Conservation (phyloP, 2,113 vertebrate species). For the Aplodontia rufa region DNA sequence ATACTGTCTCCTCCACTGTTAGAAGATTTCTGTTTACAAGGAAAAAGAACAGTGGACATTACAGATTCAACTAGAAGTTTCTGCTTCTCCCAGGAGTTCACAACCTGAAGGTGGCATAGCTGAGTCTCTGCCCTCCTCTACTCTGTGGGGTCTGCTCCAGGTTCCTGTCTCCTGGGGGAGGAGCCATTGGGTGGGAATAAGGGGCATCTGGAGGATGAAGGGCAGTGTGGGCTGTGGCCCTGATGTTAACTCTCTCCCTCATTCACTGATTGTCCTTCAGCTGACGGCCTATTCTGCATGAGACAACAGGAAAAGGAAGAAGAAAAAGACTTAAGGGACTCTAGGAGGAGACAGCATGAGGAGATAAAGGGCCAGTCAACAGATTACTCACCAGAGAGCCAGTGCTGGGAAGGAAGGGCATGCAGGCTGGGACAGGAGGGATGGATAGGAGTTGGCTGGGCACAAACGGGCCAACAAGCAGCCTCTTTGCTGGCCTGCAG, state of each 20-base stretch:
- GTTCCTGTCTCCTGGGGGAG: background rate
- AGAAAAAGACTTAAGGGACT: background rate
- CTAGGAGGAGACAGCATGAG: background rate
- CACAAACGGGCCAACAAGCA: background rate
- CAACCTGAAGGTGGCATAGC: background rate
- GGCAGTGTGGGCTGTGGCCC: too few species aligned
- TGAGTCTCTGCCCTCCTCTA: background rate
- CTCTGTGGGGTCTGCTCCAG: background rate
- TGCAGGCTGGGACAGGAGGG: background rate
- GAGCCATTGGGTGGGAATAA: background rate
- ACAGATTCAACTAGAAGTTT: background rate
- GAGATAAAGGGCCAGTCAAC: background rate
- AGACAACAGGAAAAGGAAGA: background rate
- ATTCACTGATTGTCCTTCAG: background rate
- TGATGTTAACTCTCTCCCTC: background rate
- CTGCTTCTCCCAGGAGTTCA: background rate
- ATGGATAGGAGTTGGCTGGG: background rate
- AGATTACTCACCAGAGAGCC: background rate
- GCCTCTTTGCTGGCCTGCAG: background rate
- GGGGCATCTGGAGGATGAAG: background rate
- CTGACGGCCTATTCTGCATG: background rate
- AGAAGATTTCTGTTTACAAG: background rate
- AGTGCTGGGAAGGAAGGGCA: background rate
- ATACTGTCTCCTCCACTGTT: background rate
- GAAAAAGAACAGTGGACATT: background rate